Evolutionary conservation across 1,140 invertebrate genomes (phyloP).

Genomic region (Carposina sasakii): DNA sequence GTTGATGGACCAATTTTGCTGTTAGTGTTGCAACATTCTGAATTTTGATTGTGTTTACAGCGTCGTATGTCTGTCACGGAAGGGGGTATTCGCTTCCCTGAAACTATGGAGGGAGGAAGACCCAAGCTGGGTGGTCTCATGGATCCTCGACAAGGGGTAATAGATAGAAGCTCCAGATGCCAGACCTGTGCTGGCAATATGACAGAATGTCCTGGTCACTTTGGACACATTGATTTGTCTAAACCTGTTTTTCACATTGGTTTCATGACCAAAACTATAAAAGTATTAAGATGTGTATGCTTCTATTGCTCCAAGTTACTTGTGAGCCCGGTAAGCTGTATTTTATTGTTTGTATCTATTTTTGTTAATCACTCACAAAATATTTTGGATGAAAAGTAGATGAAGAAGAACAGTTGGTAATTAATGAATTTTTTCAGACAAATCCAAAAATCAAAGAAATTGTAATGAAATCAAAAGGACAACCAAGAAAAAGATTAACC

Average conservation of each 20-base stretch:
- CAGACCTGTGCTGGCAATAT: conserved; percentile 99
- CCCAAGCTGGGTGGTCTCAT: conserved; percentile 98
- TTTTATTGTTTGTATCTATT: conserved; percentile 3
- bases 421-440: conserved; percentile 70
- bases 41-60: too few species aligned
- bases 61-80: conserved; percentile 98
- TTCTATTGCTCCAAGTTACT: conserved; percentile 98
- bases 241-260: conserved; percentile 99
- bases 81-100: conserved; percentile 95
- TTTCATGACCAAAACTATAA: conserved; percentile 97
- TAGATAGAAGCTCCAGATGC: conserved; percentile 94
- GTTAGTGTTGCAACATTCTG: too few species aligned
- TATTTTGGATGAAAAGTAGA: too few species aligned
- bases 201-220: conserved; percentile 99
- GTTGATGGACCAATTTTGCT: too few species aligned
- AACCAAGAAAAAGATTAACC: conserved; percentile 93
- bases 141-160: conserved; percentile 99
- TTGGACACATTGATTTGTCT: conserved; percentile 98
- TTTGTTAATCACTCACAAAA: too few species aligned
- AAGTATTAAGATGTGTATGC: conserved; percentile 96
- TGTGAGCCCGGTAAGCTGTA: conserved; percentile 88
- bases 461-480: conserved; percentile 96
- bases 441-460: conserved; percentile 99
- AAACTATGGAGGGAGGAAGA: conserved; percentile 98
- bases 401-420: too few species aligned